These are phyloP conservation scores for Calliphora vicina DNA, from an alignment of 1,140 invertebrate species.

Conservation along the genomic window DNA sequence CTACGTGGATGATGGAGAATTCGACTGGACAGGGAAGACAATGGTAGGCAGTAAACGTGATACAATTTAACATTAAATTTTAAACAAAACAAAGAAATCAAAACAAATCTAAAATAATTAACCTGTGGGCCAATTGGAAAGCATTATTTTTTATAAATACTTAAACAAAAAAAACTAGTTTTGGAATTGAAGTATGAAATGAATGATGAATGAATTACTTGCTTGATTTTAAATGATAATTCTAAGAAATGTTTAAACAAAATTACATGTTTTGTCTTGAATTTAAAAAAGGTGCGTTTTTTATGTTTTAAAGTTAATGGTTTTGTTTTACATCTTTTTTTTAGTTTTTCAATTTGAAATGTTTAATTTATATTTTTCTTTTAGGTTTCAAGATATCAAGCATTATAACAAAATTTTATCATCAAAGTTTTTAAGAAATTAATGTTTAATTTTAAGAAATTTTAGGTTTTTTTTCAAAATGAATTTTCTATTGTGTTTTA, in stretches of 20 bases:
- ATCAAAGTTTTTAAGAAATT: too few species aligned
- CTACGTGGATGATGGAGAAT: constrained; percentile 93
- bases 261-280: not conserved
- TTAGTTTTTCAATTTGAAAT: not conserved
- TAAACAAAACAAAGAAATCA: not conserved
- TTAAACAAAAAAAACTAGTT: constrained; percentile 1
- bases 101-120: not conserved
- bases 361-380: too few species aligned
- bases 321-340: not conserved
- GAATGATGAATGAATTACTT: too few species aligned
- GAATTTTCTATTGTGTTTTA: too few species aligned
- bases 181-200: not conserved
- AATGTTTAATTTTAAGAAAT: too few species aligned
- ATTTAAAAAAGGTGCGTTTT: not conserved
- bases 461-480: too few species aligned
- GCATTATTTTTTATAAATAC: not conserved
- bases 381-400: too few species aligned
- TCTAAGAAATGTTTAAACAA: not conserved
- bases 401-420: too few species aligned
- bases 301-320: not conserved
- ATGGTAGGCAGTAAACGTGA: constrained; percentile 71
- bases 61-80: constrained; percentile 42
- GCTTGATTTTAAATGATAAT: not conserved
- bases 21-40: constrained; percentile 98
- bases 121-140: too few species aligned